Evolutionary conservation across 2,113 vertebrate genomes (phyloP), one percentile per base, ranked within the genome.

Genomic region (Carettochelys insculpta): DNA sequence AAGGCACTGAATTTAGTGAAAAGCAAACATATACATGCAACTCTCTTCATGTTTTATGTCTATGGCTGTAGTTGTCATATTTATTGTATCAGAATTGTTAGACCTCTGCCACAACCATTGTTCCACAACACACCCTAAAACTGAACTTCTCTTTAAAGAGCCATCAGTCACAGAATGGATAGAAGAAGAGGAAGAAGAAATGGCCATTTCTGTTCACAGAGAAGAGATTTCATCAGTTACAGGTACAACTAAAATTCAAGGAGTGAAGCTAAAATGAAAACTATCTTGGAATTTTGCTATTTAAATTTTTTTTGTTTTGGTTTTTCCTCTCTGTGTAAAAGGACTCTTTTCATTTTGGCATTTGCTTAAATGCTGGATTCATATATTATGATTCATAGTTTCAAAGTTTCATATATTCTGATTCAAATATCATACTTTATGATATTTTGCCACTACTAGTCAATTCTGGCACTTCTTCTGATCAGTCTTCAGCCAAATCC

Each of bases 171-270:
- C 98, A 92, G 95, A 96, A 92, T 98, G 98, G 98, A 50, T 92
- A 93, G 98, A 98, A 88, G 97, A 97, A 90, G 97, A 97, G 94
- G 76, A 88, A 51, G 97, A 98, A 52, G 96, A 96, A 87, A 80
- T 96, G 2, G 96, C 96, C 56, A 2, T 98, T 94, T 98, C 97
- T 20, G 24, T 98, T 87, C 96, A 97, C 65, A 97, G 94, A 41
- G 92, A 93, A 94, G 96, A 84, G 43, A 53, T 98, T 89, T 98
- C 97, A 86, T 93, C 96, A 91, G 94, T 97, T 81, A 96, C 97
- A 98, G 98, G 98, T 98, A 98, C 0, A 52, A 91, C 11, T 41
- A 52, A 53, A 90, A 65, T 80, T 80, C 83, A 92, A 20, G n/a
- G 88, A 77, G 31, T 78, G 1, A 52, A 24, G 5, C 43, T 90